These are phyloP conservation scores for Phainopepla nitens DNA, from an alignment of 2,113 vertebrate species.

Conservation along the genomic window DNA sequence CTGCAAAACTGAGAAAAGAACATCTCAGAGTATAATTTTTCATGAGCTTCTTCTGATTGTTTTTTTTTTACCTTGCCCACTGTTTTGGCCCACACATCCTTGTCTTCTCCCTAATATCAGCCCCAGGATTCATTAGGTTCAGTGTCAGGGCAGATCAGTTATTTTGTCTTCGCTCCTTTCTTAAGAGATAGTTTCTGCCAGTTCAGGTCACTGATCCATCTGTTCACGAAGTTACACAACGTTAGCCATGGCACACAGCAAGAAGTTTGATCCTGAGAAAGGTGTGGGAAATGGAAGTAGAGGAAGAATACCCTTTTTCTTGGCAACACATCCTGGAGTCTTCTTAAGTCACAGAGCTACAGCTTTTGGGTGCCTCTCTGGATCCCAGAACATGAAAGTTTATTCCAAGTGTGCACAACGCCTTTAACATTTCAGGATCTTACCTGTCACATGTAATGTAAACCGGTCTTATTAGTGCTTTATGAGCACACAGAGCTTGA, in stretches of 20 bases:
- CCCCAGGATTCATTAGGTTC: background rate
- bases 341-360: background rate
- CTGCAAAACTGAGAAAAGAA: background rate
- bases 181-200: background rate
- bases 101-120: background rate
- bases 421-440: background rate
- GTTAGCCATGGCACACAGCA: background rate
- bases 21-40: background rate
- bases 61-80: background rate
- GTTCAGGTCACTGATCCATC: background rate
- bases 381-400: background rate
- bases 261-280: background rate
- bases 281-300: background rate
- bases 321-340: background rate
- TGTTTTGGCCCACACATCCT: background rate
- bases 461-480: background rate
- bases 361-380: background rate
- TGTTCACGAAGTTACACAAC: accelerated
- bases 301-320: background rate
- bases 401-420: background rate
- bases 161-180: background rate
- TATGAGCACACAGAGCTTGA: background rate
- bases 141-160: background rate
- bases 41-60: background rate
- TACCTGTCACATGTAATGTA: background rate